phyloP scores from a whole-genome alignment of 2,797 vertebrate genomes.

The Urosaurus nigricauda region DNA sequence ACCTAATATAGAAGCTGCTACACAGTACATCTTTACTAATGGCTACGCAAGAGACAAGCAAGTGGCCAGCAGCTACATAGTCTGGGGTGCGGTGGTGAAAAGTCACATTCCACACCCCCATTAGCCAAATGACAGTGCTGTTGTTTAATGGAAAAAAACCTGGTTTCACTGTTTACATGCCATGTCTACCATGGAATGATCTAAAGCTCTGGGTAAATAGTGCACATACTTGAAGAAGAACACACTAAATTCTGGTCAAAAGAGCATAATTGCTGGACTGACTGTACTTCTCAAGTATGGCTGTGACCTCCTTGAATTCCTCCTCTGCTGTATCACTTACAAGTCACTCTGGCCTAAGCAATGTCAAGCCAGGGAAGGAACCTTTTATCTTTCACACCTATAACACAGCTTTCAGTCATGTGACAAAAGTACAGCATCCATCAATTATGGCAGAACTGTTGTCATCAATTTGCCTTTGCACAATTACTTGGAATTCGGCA shows the following conservation, averaged over 20 bases:
- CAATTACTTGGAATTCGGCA: background rate
- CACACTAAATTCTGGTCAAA: background rate
- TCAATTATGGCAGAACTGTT: background rate
- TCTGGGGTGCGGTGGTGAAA: background rate
- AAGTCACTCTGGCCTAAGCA: background rate
- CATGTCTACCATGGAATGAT: slow-evolving; percentile 29
- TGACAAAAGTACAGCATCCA: background rate
- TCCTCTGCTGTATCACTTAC: background rate
- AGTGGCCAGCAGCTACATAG: background rate
- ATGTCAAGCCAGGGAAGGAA: background rate
- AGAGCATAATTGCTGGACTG: slow-evolving; percentile 12
- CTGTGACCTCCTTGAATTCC: slow-evolving; percentile 8
- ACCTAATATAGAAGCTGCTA: background rate
- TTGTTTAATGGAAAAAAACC: slow-evolving; percentile 20
- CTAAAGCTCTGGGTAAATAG: slow-evolving; percentile 21
- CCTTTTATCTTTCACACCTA: background rate
- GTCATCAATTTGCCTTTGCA: background rate
- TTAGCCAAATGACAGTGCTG: background rate
- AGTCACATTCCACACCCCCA: background rate
- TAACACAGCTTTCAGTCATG: background rate
- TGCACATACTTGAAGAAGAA: background rate
- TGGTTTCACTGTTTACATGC: slow-evolving; percentile 21
- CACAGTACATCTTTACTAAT: background rate
- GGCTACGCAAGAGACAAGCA: background rate
- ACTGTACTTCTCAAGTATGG: slow-evolving; percentile 1